phyloP scores from a whole-genome alignment of 2,797 vertebrate genomes.

The Podarcis lilfordi region DNA sequence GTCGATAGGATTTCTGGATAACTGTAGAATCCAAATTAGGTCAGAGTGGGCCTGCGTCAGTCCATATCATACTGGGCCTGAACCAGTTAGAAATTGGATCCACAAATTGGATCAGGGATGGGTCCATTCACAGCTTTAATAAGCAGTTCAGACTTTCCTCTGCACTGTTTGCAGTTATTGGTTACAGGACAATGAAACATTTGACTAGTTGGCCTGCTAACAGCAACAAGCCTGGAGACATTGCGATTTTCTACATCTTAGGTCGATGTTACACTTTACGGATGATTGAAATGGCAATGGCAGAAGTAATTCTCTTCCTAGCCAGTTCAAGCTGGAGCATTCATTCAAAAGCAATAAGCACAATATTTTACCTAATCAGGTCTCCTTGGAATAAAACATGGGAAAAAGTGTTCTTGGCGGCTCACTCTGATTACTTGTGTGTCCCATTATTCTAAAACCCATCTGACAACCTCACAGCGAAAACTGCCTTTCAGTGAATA shows the following conservation, averaged over 20 bases:
- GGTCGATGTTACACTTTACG: slow-evolving; percentile 42
- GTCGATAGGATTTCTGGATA: too few species aligned
- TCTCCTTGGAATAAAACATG: slow-evolving; percentile 64
- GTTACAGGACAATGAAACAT: background rate
- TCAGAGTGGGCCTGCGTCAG: too few species aligned
- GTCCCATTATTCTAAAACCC: slow-evolving; percentile 69
- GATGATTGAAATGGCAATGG: slow-evolving; percentile 54
- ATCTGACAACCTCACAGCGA: slow-evolving; percentile 59
- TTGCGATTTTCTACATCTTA: slow-evolving; percentile 29
- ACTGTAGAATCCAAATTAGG: too few species aligned
- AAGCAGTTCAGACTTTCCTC: background rate
- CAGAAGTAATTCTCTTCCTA: slow-evolving; percentile 55
- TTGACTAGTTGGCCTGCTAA: slow-evolving; percentile 38
- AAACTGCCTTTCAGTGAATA: slow-evolving; percentile 65
- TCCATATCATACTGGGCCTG: too few species aligned
- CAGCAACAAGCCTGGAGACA: slow-evolving; percentile 21
- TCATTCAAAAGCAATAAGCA: slow-evolving; percentile 50
- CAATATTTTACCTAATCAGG: slow-evolving; percentile 67
- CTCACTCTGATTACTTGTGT: slow-evolving; percentile 62
- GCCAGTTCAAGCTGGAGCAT: slow-evolving; percentile 56
- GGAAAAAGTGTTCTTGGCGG: slow-evolving; percentile 61
- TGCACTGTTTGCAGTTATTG: background rate
- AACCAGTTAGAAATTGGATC: too few species aligned
- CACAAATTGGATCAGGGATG: too few species aligned
- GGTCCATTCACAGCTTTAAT: background rate